phyloP scores from a whole-genome alignment of 2,797 vertebrate species.

The Clarias platycephalus region DNA sequence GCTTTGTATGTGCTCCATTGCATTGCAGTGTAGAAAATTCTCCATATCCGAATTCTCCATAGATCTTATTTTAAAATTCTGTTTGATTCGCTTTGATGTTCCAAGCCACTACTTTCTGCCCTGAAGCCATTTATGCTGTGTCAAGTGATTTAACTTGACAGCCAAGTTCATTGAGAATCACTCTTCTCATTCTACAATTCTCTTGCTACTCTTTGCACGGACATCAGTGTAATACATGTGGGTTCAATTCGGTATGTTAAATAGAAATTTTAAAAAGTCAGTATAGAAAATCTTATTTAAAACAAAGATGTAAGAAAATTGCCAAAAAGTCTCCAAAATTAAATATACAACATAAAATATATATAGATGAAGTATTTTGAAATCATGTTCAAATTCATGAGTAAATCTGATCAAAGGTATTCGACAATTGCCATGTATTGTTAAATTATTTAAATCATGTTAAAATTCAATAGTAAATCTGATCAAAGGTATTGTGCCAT shows the following conservation, averaged over 20 bases:
- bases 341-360: not conserved
- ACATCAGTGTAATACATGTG: not conserved
- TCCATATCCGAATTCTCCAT: not conserved
- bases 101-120: not conserved
- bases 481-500: not conserved
- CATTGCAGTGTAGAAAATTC: not conserved
- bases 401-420: not conserved
- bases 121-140: not conserved
- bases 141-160: constrained; percentile 8
- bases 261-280: not conserved
- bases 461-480: not conserved
- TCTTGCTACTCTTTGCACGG: not conserved
- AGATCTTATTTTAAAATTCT: constrained; percentile 6
- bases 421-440: not conserved
- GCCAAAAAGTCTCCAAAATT: not conserved
- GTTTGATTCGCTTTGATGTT: constrained; percentile 8
- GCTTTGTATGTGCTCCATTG: not conserved
- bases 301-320: not conserved
- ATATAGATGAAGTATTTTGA: too few species aligned
- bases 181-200: not conserved
- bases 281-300: not conserved
- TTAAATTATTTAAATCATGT: not conserved
- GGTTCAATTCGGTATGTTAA: not conserved
- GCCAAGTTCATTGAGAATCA: not conserved
- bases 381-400: not conserved